phyloP scores from a whole-genome alignment of 2,113 vertebrate genomes.

The Stegastes partitus region DNA sequence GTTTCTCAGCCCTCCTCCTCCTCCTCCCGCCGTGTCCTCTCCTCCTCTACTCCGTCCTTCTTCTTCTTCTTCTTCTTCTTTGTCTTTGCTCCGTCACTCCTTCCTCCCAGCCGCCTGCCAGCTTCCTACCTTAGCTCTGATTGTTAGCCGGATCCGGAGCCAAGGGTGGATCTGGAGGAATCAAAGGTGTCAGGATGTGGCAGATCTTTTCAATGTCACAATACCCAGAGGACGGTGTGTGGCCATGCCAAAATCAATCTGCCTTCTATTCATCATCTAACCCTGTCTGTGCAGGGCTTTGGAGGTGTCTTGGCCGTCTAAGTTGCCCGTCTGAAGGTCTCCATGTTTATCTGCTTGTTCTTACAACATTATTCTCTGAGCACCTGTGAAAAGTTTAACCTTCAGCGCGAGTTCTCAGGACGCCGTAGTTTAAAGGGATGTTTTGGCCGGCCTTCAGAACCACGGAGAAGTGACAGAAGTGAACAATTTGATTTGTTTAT shows the following conservation, averaged over 20 bases:
- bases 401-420: neutral
- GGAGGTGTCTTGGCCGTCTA: constrained; percentile 24
- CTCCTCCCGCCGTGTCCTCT: neutral
- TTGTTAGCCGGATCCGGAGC: constrained; percentile 50
- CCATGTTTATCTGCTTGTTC: constrained; percentile 34
- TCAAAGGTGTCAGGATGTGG: constrained; percentile 71
- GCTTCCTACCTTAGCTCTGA: constrained; percentile 45
- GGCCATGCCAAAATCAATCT: constrained; percentile 75
- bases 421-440: neutral
- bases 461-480: too few species aligned
- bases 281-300: constrained; percentile 54
- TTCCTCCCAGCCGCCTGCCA: constrained; percentile 32
- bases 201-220: constrained; percentile 65
- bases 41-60: neutral
- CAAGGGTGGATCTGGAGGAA: constrained; percentile 67
- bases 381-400: neutral
- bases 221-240: constrained; percentile 64
- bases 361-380: constrained; percentile 10
- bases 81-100: constrained; percentile 1
- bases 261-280: constrained; percentile 68
- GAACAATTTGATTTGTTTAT: too few species aligned
- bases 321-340: constrained; percentile 38
- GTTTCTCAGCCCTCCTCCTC: neutral
- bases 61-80: neutral
- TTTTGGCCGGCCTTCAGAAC: too few species aligned